These are phyloP conservation scores for Aphodius sticticus DNA, from an alignment of 2,888 invertebrate genomes.

Conservation along the genomic window DNA sequence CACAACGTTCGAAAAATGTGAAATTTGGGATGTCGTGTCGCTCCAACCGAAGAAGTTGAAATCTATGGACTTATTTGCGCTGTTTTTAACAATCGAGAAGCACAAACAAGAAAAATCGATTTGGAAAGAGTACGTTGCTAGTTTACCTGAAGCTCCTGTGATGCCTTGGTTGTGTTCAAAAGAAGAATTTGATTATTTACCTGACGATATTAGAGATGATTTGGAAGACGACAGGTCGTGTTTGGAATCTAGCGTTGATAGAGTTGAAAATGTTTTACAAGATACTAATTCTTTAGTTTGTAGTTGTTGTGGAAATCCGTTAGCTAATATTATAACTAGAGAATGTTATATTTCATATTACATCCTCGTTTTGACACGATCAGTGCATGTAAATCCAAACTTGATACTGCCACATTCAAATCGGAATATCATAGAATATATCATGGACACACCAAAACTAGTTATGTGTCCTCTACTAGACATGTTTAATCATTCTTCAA, in stretches of 20 bases:
- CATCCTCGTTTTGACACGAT: slow-evolving; percentile 85
- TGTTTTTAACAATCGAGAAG: slow-evolving; percentile 76
- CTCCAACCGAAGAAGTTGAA: slow-evolving; percentile 56
- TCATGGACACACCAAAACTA: slow-evolving; percentile 69
- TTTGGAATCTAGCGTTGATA: slow-evolving; percentile 59
- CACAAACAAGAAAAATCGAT: slow-evolving; percentile 64
- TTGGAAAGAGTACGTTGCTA: slow-evolving; percentile 73
- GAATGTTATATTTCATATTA: slow-evolving; percentile 79
- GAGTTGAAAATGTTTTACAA: slow-evolving; percentile 60
- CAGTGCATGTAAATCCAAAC: slow-evolving; percentile 74
- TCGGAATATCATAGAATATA: slow-evolving; percentile 50
- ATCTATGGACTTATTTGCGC: slow-evolving; percentile 77
- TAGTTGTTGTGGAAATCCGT: slow-evolving; percentile 58
- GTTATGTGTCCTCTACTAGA: slow-evolving; percentile 90
- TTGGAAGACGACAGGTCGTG: slow-evolving; percentile 63
- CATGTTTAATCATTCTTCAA: slow-evolving; percentile 84
- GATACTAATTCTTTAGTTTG: slow-evolving; percentile 48
- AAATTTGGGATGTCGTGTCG: slow-evolving; percentile 43
- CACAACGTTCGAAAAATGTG: slow-evolving; percentile 58
- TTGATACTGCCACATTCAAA: slow-evolving; percentile 59
- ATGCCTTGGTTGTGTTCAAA: slow-evolving; percentile 74
- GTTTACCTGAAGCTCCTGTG: slow-evolving; percentile 71
- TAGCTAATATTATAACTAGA: slow-evolving; percentile 63
- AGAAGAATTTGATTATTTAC: slow-evolving; percentile 65
- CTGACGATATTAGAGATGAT: slow-evolving; percentile 61